Conservation (phyloP, 2,797 vertebrate genomes). For the Myiotriccus ornatus region DNA sequence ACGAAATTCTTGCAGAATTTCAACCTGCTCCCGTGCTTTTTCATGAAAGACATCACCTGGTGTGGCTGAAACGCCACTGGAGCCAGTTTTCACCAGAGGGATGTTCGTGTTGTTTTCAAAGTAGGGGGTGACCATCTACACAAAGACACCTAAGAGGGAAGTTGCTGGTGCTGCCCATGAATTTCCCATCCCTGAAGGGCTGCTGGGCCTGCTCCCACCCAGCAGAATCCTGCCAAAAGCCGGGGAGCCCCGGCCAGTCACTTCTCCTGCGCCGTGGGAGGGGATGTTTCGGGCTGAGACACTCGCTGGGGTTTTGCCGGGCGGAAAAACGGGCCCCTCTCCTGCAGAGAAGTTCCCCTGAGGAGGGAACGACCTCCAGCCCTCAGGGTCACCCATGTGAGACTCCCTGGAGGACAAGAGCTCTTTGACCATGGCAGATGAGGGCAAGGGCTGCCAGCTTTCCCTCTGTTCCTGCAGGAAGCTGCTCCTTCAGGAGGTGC, state of each 20-base stretch:
- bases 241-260: constrained; percentile 35
- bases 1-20: neutral
- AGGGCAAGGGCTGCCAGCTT: neutral
- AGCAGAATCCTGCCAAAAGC: constrained; percentile 8
- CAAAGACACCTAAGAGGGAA: neutral
- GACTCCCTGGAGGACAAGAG: neutral
- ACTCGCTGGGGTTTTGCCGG: neutral
- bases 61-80: no score
- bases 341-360: neutral
- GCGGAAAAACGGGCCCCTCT: neutral
- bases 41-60: neutral
- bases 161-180: neutral
- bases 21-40: neutral
- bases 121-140: neutral
- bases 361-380: neutral
- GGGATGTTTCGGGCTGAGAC: constrained; percentile 40
- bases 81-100: no score
- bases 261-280: constrained; percentile 24
- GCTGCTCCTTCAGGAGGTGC: neutral
- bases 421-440: neutral
- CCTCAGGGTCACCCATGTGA: neutral
- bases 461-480: neutral
- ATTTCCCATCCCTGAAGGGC: neutral
- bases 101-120: neutral
- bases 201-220: neutral